These are phyloP conservation scores for Aleiodes leptofemur DNA, from an alignment of 2,888 invertebrate species.

Conservation along the genomic window DNA sequence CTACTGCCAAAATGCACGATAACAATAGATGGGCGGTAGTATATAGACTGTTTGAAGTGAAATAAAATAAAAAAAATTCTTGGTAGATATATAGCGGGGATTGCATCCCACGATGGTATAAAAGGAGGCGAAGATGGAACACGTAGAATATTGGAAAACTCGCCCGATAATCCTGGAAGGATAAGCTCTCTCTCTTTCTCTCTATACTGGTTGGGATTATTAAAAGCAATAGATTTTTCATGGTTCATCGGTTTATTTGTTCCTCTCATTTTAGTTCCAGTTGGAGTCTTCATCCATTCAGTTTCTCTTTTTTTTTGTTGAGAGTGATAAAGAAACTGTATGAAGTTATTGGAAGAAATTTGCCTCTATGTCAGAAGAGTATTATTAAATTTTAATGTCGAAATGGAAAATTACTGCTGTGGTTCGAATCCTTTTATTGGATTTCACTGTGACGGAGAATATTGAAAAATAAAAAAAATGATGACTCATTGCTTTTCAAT, in stretches of 20 bases:
- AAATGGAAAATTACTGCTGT: too few relatives aligned
- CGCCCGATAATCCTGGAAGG: constrained; percentile 34
- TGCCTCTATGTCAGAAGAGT: too few relatives aligned
- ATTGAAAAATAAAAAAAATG: too few relatives aligned
- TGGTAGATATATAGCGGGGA: background rate
- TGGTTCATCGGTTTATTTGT: constrained; percentile 37
- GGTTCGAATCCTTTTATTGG: too few relatives aligned
- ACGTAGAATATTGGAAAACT: constrained; percentile 50
- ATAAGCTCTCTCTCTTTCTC: constrained; percentile 12
- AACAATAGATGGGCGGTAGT: constrained; percentile 21
- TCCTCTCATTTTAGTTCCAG: background rate
- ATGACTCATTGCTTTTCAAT: too few relatives aligned
- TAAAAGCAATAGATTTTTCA: constrained; percentile 46
- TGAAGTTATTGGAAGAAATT: too few relatives aligned
- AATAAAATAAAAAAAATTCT: background rate
- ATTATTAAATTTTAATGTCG: too few relatives aligned
- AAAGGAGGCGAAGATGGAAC: constrained; percentile 43
- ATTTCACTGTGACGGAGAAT: too few relatives aligned
- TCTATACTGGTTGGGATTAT: constrained; percentile 41
- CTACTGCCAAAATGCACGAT: constrained; percentile 34
- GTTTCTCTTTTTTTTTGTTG: too few relatives aligned
- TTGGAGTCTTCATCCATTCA: constrained; percentile 3
- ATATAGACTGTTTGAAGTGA: background rate
- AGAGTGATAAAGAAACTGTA: too few relatives aligned
- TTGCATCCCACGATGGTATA: constrained; percentile 27